Base-by-base conservation (phyloP, 2,888 invertebrate species). In the Carcina quercana region DNA sequence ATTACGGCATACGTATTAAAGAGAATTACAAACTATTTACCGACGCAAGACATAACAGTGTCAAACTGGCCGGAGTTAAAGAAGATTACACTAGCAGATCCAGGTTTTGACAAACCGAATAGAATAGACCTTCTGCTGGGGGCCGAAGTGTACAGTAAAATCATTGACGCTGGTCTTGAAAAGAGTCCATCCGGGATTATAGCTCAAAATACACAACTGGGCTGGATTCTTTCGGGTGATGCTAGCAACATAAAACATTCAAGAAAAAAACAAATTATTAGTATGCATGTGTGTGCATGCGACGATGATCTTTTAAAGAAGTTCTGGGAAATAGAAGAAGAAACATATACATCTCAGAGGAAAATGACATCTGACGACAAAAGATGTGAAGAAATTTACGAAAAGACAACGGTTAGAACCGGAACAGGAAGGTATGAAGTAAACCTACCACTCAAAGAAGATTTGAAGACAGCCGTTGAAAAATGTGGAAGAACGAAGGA, bases 151-250 rank as follows among this genome's bases (percentile, higher is more conserved):
- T 47, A 47, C 19, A 28, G 43, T 12, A 28, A 36, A 26, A 34
- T 50, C 7, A 30, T 52, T 10, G 6, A 27, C 6, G 38, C 40
- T 14, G 50, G 46, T 0, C 10, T 52, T 3, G 34, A 28, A 3
- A 42, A 35, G 15, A 24, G 33, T 25, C 37, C 37, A 3, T n/a
- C 15, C 5, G 45, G 46, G 1, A 30, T 32, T 2, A 20, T 42
- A 10, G 50, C 47, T 3, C 53, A 55, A 34, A 28, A 38, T 5
- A 49, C 53, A 1, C 30, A 5, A 1, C 33, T 53, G 2, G 50
- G 50, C 0, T 54, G 53, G 52, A 42, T 53, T 12, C 6, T 53
- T 2, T 50, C 47, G 0, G 55, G 46, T 20, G 10, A 15, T 11
- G 2, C 13, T 15, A 3, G 19, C 15, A n/a, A 15, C 8, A 7